These are phyloP conservation scores for Chaetops frenatus DNA, from an alignment of 2,113 vertebrate species.

Conservation along the genomic window DNA sequence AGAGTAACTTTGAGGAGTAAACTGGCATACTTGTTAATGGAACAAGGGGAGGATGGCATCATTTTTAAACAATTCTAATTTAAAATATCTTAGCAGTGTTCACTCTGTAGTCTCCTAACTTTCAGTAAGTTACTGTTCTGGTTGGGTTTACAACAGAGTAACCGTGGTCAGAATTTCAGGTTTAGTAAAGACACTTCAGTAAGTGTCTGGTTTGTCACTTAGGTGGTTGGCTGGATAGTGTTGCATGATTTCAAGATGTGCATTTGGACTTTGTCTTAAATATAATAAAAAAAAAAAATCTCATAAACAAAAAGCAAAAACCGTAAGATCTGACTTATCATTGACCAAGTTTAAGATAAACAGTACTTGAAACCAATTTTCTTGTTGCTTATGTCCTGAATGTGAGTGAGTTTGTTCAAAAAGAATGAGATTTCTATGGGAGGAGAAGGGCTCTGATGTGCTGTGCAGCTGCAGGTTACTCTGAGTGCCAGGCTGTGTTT, in stretches of 20 bases:
- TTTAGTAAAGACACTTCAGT: background rate
- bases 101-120: background rate
- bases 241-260: background rate
- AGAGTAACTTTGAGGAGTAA: background rate
- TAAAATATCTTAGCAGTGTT: background rate
- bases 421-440: background rate
- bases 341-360: background rate
- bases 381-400: background rate
- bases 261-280: background rate
- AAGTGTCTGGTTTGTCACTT: background rate
- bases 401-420: background rate
- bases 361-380: background rate
- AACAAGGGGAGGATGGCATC: background rate
- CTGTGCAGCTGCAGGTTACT: background rate
- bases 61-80: background rate
- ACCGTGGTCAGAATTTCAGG: background rate
- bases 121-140: background rate
- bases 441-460: fast-evolving
- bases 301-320: background rate
- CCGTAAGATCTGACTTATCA: background rate
- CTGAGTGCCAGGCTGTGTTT: fast-evolving
- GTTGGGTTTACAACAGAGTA: background rate
- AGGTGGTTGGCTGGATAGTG: background rate
- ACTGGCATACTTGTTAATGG: background rate
- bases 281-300: background rate